Percentiles rank a stretch among this genome's conserved stretches.
These are phyloP conservation scores for Drepana falcataria DNA, from an alignment of 2,888 invertebrate species.

Conservation along the genomic window DNA sequence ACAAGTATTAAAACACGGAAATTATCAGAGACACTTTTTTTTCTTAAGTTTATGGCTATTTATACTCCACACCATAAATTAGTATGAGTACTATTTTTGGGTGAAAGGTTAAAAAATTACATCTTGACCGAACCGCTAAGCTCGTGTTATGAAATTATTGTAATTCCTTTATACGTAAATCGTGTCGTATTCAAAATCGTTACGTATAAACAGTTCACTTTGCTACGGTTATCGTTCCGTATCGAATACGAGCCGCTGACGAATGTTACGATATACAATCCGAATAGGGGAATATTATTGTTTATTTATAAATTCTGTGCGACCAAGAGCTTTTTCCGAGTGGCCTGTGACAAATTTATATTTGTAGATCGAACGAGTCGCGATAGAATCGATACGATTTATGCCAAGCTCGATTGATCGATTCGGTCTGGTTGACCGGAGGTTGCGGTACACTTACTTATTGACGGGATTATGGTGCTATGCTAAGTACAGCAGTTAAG, in stretches of 20 bases:
- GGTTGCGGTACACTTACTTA: slow-evolving; percentile 40
- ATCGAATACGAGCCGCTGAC: slow-evolving; percentile 53
- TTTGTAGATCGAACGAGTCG: slow-evolving; percentile 66
- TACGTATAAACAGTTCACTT: slow-evolving; percentile 33
- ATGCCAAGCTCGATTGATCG: slow-evolving; percentile 66
- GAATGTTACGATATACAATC: slow-evolving; percentile 60
- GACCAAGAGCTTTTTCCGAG: slow-evolving; percentile 57
- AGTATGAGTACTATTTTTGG: too few relatives aligned
- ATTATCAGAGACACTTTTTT: too few relatives aligned
- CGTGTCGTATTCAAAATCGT: slow-evolving; percentile 18
- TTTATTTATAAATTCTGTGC: slow-evolving; percentile 72
- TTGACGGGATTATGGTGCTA: slow-evolving; percentile 40
- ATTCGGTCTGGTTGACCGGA: slow-evolving; percentile 57
- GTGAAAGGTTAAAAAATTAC: too few relatives aligned
- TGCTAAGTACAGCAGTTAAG: slow-evolving; percentile 15
- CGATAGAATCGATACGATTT: slow-evolving; percentile 75
- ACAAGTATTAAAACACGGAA: too few relatives aligned
- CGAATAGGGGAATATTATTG: slow-evolving; percentile 66
- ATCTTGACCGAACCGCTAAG: too few relatives aligned
- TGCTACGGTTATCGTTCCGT: slow-evolving; percentile 48
- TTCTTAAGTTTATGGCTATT: too few relatives aligned
- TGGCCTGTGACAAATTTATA: slow-evolving; percentile 75
- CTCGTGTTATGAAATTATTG: too few relatives aligned
- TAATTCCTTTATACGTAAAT: slow-evolving; percentile 7
- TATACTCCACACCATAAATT: too few relatives aligned